Evolutionary conservation across 2,888 invertebrate genomes (phyloP).

Genomic region (Tigriopus californicus): DNA sequence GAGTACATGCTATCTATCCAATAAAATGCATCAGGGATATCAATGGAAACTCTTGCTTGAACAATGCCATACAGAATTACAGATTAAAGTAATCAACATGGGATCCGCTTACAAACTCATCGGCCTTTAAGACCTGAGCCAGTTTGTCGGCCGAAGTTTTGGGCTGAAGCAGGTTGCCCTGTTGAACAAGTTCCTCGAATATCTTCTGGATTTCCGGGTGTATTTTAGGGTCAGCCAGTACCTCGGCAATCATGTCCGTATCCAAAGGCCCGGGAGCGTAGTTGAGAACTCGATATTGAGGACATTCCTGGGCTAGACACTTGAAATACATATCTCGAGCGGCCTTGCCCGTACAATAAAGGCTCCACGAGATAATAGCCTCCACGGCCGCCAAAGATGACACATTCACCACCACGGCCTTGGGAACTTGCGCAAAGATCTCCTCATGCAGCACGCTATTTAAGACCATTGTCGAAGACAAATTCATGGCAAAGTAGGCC

Average conservation of each 20-base stretch:
- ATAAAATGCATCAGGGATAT: too few species aligned
- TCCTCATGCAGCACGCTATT: conserved; percentile 3
- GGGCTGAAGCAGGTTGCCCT: background rate
- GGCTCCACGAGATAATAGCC: conserved; percentile 5
- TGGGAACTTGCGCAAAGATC: background rate
- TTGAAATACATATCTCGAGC: conserved; percentile 29
- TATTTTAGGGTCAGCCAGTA: background rate
- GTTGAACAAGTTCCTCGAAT: background rate
- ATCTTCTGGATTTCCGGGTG: background rate
- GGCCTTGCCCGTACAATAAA: conserved; percentile 23
- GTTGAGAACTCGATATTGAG: conserved; percentile 25
- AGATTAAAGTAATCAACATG: background rate
- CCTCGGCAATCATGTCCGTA: conserved; percentile 27
- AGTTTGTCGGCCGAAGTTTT: background rate
- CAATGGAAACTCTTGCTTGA: too few species aligned
- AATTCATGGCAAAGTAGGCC: conserved; percentile 3
- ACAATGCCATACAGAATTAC: too few species aligned
- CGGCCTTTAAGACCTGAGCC: background rate
- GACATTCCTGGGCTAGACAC: conserved; percentile 27
- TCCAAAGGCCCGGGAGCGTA: conserved; percentile 31
- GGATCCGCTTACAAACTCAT: background rate
- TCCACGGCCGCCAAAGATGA: conserved; percentile 3
- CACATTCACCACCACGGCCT: background rate
- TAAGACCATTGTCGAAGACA: conserved; percentile 4
- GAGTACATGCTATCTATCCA: too few species aligned